phyloP scores from a whole-genome alignment of 2,113 vertebrate species.

The Antechinus stuartii region DNA sequence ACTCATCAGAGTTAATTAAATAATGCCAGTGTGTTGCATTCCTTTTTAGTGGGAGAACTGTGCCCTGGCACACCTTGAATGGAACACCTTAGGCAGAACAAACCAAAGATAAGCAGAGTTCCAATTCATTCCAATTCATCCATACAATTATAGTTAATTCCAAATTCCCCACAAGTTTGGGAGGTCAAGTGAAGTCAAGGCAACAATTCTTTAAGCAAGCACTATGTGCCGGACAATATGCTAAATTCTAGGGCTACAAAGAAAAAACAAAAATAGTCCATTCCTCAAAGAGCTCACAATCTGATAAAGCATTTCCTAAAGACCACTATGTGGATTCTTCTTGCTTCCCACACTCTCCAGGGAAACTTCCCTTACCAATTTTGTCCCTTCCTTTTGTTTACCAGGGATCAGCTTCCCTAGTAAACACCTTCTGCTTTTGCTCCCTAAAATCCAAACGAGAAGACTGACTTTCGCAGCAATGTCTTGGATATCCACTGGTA shows the following conservation, averaged over 20 bases:
- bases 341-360: neutral
- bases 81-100: neutral
- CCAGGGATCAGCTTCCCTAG: neutral
- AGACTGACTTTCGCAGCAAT: neutral
- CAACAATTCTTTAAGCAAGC: neutral
- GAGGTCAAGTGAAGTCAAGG: neutral
- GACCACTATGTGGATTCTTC: neutral
- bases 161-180: neutral
- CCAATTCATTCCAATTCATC: neutral
- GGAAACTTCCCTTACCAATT: neutral
- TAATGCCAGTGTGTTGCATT: neutral
- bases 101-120: neutral
- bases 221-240: neutral
- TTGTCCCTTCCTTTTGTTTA: neutral
- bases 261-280: neutral
- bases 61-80: neutral
- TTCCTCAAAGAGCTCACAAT: neutral
- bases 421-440: neutral
- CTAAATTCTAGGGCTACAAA: neutral
- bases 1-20: neutral
- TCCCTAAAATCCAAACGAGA: neutral
- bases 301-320: neutral
- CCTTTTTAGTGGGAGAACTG: neutral
- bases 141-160: neutral
- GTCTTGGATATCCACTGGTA: neutral